Percentiles rank a stretch among this genome's conserved stretches.
Evolutionary conservation across 2,113 vertebrate species (phyloP).

Genomic region (Pontoporia blainvillei): DNA sequence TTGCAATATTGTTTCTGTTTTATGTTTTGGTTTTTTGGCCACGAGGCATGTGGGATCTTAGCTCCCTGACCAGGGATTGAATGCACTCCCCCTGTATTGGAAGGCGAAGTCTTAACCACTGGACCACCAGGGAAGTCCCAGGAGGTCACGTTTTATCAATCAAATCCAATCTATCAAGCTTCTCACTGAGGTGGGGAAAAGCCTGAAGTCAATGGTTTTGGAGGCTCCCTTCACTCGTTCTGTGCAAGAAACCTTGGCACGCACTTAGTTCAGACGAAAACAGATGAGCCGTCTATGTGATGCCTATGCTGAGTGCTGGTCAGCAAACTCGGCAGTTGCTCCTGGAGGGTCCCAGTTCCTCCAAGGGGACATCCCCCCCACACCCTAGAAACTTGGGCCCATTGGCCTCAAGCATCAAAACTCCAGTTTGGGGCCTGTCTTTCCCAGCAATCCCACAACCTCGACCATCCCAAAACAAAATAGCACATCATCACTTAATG

Average conservation of each 20-base stretch:
- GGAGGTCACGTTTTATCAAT: neutral
- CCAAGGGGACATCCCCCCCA: no score
- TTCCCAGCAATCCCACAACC: neutral
- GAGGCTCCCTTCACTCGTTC: neutral
- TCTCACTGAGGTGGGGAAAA: neutral
- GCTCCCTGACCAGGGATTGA: no score
- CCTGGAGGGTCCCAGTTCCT: neutral
- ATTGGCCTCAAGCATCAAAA: neutral
- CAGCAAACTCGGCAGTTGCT: neutral
- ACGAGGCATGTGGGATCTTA: no score
- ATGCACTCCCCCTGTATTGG: no score
- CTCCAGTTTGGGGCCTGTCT: neutral
- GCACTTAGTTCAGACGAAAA: neutral
- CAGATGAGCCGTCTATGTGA: neutral
- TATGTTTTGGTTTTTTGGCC: no score
- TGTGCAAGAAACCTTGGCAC: neutral
- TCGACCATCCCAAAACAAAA: neutral
- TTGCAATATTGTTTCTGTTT: no score
- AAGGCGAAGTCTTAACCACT: no score
- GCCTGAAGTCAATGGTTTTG: neutral
- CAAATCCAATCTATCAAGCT: neutral
- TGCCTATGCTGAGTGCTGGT: neutral
- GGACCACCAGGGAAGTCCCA: no score
- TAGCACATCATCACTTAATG: neutral
- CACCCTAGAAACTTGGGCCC: neutral